Evolutionary conservation across 2,113 vertebrate genomes (phyloP).

Genomic region (Sylvia atricapilla): DNA sequence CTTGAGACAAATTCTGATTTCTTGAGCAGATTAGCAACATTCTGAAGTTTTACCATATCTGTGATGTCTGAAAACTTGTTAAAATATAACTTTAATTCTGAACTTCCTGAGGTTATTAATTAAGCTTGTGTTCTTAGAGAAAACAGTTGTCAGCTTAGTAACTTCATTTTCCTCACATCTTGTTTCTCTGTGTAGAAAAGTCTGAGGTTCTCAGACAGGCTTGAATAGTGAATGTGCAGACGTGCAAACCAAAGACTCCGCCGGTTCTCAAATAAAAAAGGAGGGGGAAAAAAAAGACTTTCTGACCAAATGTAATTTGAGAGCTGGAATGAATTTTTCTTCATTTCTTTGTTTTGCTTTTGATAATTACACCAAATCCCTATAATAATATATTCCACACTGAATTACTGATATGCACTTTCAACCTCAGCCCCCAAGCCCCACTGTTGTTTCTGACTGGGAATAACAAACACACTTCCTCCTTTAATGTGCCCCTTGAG

Average conservation of each 20-base stretch:
- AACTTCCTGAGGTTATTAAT: background rate
- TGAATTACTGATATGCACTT: conserved; percentile 48
- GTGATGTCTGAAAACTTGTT: background rate
- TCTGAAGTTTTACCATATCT: background rate
- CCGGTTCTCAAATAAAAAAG: background rate
- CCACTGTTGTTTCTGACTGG: background rate
- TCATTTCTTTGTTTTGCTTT: conserved; percentile 42
- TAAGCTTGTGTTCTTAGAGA: background rate
- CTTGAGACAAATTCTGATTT: background rate
- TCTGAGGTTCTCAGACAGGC: background rate
- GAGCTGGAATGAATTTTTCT: background rate
- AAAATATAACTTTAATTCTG: background rate
- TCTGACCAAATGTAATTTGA: background rate
- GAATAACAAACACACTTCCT: conserved; percentile 8
- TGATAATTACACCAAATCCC: conserved; percentile 4
- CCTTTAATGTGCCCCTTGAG: background rate
- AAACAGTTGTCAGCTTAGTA: background rate
- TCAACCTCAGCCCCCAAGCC: conserved; percentile 10
- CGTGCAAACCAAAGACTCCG: background rate
- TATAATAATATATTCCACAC: background rate
- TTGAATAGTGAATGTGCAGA: background rate
- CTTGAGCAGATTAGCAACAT: background rate
- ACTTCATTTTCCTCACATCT: background rate
- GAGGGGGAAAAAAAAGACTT: background rate
- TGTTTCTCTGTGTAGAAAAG: background rate